Percentiles rank a stretch among this genome's conserved stretches.
These are phyloP conservation scores for Drosophila virilis DNA, from an alignment of 1,140 invertebrate species.

Conservation along the genomic window DNA sequence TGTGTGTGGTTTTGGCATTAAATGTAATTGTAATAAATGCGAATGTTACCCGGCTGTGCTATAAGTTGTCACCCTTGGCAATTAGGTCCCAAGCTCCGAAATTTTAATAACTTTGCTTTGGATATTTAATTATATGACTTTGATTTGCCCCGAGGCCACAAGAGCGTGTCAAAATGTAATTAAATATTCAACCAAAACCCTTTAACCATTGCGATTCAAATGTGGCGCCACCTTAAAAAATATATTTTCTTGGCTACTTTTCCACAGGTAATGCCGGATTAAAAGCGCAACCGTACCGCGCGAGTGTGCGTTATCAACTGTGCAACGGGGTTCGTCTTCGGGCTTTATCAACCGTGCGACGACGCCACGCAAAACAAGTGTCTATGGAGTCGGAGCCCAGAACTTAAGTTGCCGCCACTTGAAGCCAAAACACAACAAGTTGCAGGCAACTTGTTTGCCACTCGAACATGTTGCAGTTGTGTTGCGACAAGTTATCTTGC, in stretches of 20 bases:
- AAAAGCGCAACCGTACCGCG: conserved; percentile 49
- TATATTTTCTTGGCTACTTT: neutral
- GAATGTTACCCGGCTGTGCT: conserved; percentile 61
- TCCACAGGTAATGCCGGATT: conserved; percentile 10
- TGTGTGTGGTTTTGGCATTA: conserved; percentile 29
- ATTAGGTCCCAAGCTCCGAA: neutral
- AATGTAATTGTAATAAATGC: conserved; percentile 69
- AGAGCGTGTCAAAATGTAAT: conserved; percentile 35
- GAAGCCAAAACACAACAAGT: conserved; percentile 75
- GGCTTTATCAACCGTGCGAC: conserved; percentile 48
- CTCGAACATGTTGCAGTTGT: conserved; percentile 55
- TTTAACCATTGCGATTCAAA: conserved; percentile 1
- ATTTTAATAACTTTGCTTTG: conserved; percentile 29
- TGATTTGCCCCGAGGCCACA: conserved; percentile 1
- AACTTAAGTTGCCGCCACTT: conserved; percentile 44
- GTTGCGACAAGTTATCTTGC: neutral
- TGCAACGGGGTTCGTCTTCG: conserved; percentile 42
- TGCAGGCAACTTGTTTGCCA: conserved; percentile 46
- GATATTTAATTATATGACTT: conserved; percentile 22
- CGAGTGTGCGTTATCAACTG: conserved; percentile 73
- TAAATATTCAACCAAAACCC: conserved; percentile 9
- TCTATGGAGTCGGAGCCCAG: conserved; percentile 4
- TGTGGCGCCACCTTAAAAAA: conserved; percentile 13
- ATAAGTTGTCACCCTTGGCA: conserved; percentile 12
- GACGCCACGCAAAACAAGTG: conserved; percentile 29